phyloP scores from a whole-genome alignment of 2,888 invertebrate species.

The Stramonita haemastoma region DNA sequence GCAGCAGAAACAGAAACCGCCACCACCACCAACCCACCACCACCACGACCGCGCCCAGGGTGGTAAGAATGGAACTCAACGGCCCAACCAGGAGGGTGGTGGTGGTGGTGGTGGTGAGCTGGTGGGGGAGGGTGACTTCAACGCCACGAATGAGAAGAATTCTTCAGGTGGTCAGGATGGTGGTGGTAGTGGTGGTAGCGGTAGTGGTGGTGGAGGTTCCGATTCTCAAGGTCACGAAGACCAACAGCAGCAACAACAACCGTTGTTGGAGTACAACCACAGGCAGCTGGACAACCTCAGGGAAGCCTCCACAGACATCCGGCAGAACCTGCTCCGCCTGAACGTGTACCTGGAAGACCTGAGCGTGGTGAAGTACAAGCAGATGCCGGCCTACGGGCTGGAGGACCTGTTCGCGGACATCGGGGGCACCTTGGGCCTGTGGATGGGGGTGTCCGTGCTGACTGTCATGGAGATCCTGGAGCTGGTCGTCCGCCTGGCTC shows the following conservation, averaged over 20 bases:
- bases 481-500: conserved; percentile 59
- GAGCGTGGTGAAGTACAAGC: conserved; percentile 65
- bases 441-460: conserved; percentile 71
- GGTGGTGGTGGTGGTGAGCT: too few relatives aligned
- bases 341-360: conserved; percentile 70
- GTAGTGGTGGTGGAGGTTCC: neutral
- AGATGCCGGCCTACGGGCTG: conserved; percentile 66
- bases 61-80: neutral
- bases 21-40: too few relatives aligned
- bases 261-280: conserved; percentile 31
- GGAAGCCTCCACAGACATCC: conserved; percentile 62
- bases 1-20: too few relatives aligned
- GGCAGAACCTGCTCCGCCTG: conserved; percentile 67
- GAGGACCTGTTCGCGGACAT: conserved; percentile 69
- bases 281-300: conserved; percentile 44
- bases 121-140: too few relatives aligned
- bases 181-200: neutral
- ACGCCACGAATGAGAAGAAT: neutral
- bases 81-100: too few relatives aligned
- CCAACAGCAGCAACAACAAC: neutral
- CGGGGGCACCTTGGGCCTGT: conserved; percentile 70
- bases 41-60: too few relatives aligned
- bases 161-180: neutral
- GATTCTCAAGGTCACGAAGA: neutral
- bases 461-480: conserved; percentile 69